A percentile compares a stretch with the other conserved stretches of the same genome.
Conservation (phyloP, 2,888 invertebrate genomes). For the Drosophila tanythrix region DNA sequence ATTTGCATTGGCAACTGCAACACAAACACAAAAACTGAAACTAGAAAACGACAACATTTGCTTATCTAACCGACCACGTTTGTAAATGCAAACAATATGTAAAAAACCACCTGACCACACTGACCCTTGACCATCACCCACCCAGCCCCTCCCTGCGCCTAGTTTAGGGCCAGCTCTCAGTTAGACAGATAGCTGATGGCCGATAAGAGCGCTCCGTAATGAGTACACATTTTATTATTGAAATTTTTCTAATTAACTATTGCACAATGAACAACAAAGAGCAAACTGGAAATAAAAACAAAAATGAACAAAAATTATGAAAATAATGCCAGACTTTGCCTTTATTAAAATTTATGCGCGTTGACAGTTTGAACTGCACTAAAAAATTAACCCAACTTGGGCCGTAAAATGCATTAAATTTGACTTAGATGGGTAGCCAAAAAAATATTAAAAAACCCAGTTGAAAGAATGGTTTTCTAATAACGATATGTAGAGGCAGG, state of each 20-base stretch:
- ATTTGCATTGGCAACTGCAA: slow-evolving; percentile 42
- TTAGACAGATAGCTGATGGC: slow-evolving; percentile 37
- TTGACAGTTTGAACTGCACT: slow-evolving; percentile 74
- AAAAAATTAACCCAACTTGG: slow-evolving; percentile 72
- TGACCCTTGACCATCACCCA: not conserved
- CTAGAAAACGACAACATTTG: slow-evolving; percentile 58
- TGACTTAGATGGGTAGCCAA: slow-evolving; percentile 46
- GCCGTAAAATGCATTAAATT: slow-evolving; percentile 70
- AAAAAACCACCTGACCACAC: slow-evolving; percentile 51
- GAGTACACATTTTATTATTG: slow-evolving; percentile 70
- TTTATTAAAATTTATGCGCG: slow-evolving; percentile 74
- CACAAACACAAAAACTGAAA: slow-evolving; percentile 37
- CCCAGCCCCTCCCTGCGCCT: slow-evolving; percentile 9
- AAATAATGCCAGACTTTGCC: slow-evolving; percentile 59
- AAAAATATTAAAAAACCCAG: slow-evolving; percentile 7
- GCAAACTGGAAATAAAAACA: too few species aligned
- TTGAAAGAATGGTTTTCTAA: slow-evolving; percentile 24
- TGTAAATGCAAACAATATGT: slow-evolving; percentile 48
- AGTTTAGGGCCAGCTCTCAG: slow-evolving; percentile 29
- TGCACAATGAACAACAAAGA: slow-evolving; percentile 45
- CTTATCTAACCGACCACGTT: slow-evolving; percentile 48
- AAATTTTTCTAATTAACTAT: slow-evolving; percentile 77
- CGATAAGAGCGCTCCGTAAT: slow-evolving; percentile 68
- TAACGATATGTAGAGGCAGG: slow-evolving; percentile 1
- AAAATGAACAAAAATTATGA: slow-evolving; percentile 54